A percentile compares a stretch with the other conserved stretches of the same genome.
Conservation (phyloP, 2,113 vertebrate genomes). For the Trichomycterus rosablanca region DNA sequence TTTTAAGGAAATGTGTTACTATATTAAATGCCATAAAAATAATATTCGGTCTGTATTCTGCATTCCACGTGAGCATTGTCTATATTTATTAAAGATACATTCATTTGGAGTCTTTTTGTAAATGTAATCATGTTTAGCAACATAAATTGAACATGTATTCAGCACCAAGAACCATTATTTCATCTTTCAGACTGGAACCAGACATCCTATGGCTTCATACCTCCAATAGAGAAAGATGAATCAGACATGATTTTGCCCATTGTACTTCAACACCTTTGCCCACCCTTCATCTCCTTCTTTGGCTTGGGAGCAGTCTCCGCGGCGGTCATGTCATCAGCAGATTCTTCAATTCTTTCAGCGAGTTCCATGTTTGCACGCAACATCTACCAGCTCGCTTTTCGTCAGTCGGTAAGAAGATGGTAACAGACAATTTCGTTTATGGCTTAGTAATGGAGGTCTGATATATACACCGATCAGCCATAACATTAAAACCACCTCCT, state of each 20-base stretch:
- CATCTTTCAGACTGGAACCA: constrained; percentile 85
- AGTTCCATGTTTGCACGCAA: constrained; percentile 98
- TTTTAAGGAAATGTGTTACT: too few species aligned
- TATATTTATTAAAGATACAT: too few species aligned
- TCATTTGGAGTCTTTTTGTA: too few species aligned
- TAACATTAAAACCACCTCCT: too few species aligned
- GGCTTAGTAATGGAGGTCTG: too few species aligned
- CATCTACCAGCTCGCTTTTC: constrained; percentile 93
- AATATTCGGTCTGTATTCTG: too few species aligned
- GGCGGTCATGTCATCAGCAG: constrained; percentile 96
- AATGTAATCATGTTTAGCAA: too few species aligned
- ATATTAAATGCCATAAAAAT: too few species aligned
- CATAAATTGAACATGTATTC: too few species aligned
- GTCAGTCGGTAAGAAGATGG: constrained; percentile 94
- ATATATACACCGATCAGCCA: too few species aligned
- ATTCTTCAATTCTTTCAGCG: constrained; percentile 96
- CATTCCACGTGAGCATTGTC: too few species aligned
- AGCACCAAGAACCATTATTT: neutral
- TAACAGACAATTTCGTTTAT: too few species aligned
- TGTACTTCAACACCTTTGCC: constrained; percentile 91
- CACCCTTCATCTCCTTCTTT: constrained; percentile 89
- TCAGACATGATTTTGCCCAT: constrained; percentile 96
- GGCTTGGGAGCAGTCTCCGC: constrained; percentile 93
- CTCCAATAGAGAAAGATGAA: constrained; percentile 78
- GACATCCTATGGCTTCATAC: constrained; percentile 74